Evolutionary conservation across 1,140 invertebrate species (phyloP).

Genomic region (Nomia melanderi): DNA sequence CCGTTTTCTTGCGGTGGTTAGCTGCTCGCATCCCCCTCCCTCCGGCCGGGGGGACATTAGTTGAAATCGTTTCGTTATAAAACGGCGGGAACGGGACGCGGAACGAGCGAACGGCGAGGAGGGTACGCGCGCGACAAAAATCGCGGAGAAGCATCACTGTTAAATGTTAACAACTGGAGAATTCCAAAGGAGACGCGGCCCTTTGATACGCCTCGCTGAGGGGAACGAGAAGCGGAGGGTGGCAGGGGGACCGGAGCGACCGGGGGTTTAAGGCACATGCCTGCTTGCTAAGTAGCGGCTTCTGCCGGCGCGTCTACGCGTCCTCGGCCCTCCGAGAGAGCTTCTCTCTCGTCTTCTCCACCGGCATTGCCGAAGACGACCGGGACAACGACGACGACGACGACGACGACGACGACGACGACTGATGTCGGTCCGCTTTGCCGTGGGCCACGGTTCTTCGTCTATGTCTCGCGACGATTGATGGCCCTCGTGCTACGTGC

Average conservation of each 20-base stretch:
- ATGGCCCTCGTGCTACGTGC: constrained; percentile 68
- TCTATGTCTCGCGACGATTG: constrained; percentile 75
- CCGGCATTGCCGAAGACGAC: constrained; percentile 60
- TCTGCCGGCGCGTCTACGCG: constrained; percentile 65
- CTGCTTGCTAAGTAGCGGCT: constrained; percentile 69
- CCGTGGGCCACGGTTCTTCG: constrained; percentile 73
- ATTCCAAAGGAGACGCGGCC: constrained; percentile 65
- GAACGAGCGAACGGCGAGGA: background rate
- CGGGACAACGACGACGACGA: constrained; percentile 59
- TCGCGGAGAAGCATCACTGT: constrained; percentile 63
- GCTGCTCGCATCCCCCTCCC: too few species aligned
- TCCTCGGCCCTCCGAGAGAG: constrained; percentile 54
- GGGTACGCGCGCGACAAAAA: constrained; percentile 61
- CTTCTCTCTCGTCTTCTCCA: too few species aligned
- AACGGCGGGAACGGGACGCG: background rate
- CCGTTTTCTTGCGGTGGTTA: too few species aligned
- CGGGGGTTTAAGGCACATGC: constrained; percentile 64
- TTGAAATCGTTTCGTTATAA: background rate
- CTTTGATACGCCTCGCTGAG: constrained; percentile 65
- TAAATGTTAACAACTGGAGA: constrained; percentile 72
- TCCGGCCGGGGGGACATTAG: too few species aligned
- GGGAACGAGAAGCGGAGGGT: constrained; percentile 36
- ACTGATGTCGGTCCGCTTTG: constrained; percentile 75
- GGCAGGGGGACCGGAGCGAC: too few species aligned
- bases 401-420: constrained; percentile 56